Conservation (phyloP, 2,113 vertebrate genomes). For the Cyprinus carpio region DNA sequence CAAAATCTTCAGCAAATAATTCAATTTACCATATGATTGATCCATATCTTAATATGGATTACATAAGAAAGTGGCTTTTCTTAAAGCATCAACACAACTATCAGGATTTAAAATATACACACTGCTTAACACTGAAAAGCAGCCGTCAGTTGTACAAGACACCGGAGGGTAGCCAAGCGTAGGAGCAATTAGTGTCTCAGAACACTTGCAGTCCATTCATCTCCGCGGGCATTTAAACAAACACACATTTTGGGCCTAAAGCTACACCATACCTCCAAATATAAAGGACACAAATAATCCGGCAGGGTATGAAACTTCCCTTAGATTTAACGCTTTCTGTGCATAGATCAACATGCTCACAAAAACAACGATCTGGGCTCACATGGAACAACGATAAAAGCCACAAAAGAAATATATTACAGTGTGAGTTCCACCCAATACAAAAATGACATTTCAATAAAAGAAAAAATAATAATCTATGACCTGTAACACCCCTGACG, state of each 20-base stretch:
- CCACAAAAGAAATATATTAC: slow-evolving; percentile 16
- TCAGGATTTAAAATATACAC: neutral
- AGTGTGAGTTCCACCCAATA: slow-evolving; percentile 1
- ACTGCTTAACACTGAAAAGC: slow-evolving; percentile 3
- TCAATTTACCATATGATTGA: neutral
- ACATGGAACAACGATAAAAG: slow-evolving; percentile 7
- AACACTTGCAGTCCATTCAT: slow-evolving; percentile 47
- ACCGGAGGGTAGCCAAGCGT: neutral
- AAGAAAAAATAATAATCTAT: neutral
- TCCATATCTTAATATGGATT: neutral
- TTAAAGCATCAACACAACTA: neutral
- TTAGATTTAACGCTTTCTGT: neutral
- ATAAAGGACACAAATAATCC: neutral
- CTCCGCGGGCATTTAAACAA: slow-evolving; percentile 26
- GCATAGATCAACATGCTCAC: neutral
- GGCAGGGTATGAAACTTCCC: neutral
- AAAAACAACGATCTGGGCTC: neutral
- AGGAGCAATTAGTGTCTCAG: neutral
- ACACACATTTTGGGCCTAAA: neutral
- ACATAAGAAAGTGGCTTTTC: neutral
- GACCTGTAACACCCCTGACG: slow-evolving; percentile 27
- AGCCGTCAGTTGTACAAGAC: neutral
- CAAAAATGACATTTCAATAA: slow-evolving; percentile 7
- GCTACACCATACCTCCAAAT: neutral
- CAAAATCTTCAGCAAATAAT: neutral